Base-by-base conservation (phyloP, 2,113 vertebrate genomes). In the Mirounga angustirostris region DNA sequence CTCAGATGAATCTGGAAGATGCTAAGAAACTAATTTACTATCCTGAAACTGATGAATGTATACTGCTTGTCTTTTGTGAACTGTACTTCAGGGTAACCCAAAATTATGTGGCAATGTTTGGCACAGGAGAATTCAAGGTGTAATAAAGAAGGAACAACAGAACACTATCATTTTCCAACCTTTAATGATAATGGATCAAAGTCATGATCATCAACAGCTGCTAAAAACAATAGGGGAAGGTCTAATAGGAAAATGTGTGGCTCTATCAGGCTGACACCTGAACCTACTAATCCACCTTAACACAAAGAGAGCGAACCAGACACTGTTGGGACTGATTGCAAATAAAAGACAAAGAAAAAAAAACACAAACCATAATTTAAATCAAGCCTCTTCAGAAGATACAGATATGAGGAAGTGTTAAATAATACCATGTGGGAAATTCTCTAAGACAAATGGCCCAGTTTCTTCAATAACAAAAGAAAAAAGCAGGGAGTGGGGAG, bases 1-100 rank as follows among this genome's bases (percentile, higher is more conserved):
- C 5, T 40, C 19, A 50, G 19, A 7, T 88, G 58, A 24, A 89
- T 58, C 21, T 91, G 56, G 21, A 92, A 81, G 26, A 85, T n/a
- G 33, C 52, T 94, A 76, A 84, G 58, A 81, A 95, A 92, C 16
- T 30, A 58, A 83, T 12, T 61, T 69, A 65, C 76, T 83, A 86
- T 73, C 79, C 52, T 74, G 90, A 83, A 81, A 89, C 1, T 36
- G 40, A 74, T 26, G 82, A 90, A 89, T 80, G 73, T 89, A 89
- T 8, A 79, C 33, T 43, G 4, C 4, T 15, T 83, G 18, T 40
- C 40, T 80, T 56, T 59, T 10, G 40, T 81, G 46, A 83, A 94
- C 16, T 30, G 1, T 63, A 87, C 11, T 63, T 83, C 2, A 83
- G 30, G 26, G 9, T 87, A 74, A 76, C n/a, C 43, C 30, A 82